These are phyloP conservation scores for Anisognathus igniventris DNA, from an alignment of 2,797 vertebrate species.

Conservation along the genomic window DNA sequence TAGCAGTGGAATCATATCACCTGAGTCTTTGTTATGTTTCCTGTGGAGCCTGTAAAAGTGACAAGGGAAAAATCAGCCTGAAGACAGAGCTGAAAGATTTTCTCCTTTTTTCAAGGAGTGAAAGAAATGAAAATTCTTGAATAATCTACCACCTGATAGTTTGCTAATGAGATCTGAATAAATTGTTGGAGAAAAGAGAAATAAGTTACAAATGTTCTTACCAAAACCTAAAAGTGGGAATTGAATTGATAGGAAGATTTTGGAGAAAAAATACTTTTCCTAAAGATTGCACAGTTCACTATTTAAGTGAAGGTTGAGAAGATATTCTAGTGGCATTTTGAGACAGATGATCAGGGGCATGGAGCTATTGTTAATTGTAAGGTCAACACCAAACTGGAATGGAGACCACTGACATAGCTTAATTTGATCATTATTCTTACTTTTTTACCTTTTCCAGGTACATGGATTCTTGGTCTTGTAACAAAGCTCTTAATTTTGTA, in stretches of 20 bases:
- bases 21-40: background rate
- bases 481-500: background rate
- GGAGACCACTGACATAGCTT: background rate
- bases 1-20: background rate
- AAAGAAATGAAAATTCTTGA: background rate
- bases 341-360: background rate
- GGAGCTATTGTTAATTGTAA: background rate
- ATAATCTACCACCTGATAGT: background rate
- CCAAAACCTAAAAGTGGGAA: background rate
- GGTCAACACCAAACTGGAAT: background rate
- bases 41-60: background rate
- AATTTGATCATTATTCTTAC: background rate
- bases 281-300: background rate
- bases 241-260: background rate
- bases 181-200: background rate
- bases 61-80: background rate
- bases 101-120: background rate
- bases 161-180: background rate
- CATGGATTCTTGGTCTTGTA: background rate
- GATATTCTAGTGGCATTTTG: background rate
- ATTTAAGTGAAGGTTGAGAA: background rate
- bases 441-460: background rate
- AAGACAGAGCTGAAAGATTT: background rate
- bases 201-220: background rate
- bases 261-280: background rate